Evolutionary conservation across 2,113 vertebrate genomes (phyloP).

Genomic region (Malurus alboscapulatus): DNA sequence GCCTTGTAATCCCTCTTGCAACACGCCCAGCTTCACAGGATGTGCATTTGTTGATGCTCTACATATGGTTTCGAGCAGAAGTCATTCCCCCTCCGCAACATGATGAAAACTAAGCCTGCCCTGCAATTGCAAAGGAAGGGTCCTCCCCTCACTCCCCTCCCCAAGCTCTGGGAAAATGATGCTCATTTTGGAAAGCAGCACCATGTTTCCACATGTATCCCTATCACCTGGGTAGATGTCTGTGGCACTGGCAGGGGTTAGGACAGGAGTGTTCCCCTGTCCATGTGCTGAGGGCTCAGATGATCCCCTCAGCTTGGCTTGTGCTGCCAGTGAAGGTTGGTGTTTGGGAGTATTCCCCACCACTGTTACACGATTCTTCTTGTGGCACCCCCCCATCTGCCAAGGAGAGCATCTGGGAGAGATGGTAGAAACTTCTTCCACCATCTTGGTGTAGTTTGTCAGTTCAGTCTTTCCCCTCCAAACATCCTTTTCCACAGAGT

Average conservation of each 20-base stretch:
- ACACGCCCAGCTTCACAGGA: constrained; percentile 52
- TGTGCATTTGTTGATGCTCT: constrained; percentile 62
- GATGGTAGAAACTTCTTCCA: not conserved
- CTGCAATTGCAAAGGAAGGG: not conserved
- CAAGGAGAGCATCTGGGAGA: not conserved
- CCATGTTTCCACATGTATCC: not conserved
- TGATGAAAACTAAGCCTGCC: constrained; percentile 25
- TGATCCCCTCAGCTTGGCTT: not conserved
- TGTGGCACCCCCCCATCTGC: accelerated
- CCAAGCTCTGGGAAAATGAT: not conserved
- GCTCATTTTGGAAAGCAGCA: not conserved
- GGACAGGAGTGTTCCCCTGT: not conserved
- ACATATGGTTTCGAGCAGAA: constrained; percentile 66
- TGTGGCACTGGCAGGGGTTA: accelerated
- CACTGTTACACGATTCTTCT: not conserved
- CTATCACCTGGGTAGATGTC: not conserved
- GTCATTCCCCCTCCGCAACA: constrained; percentile 8
- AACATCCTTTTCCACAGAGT: not conserved
- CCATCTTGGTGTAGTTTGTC: not conserved
- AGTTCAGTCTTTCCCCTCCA: not conserved
- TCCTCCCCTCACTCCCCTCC: not conserved
- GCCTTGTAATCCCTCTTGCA: constrained; percentile 57
- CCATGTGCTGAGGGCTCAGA: not conserved
- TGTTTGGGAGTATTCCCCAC: not conserved
- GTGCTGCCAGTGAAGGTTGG: not conserved